Evolutionary conservation across 2,797 vertebrate species (phyloP).

Genomic region (Garrulus glandarius): DNA sequence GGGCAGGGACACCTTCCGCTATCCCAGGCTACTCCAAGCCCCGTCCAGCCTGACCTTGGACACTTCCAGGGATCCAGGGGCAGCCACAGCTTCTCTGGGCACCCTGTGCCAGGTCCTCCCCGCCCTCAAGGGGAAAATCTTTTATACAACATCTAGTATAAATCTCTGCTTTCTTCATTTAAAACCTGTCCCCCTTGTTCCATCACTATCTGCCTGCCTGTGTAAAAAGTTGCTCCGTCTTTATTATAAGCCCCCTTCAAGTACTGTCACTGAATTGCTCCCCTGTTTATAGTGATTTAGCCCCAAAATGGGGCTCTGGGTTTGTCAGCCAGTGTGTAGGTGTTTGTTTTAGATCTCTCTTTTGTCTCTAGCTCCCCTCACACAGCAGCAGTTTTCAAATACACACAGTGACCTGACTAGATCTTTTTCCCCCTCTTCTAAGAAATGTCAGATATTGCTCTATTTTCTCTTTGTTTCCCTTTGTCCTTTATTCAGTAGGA

Average conservation of each 20-base stretch:
- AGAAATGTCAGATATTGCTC: background rate
- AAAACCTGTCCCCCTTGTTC: fast-evolving
- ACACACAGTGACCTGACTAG: background rate
- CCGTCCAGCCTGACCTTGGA: fast-evolving
- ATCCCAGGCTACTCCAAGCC: fast-evolving
- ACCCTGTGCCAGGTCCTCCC: fast-evolving
- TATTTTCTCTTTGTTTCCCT: background rate
- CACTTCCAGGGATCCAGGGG: background rate
- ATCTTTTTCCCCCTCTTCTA: fast-evolving
- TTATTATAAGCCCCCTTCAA: fast-evolving
- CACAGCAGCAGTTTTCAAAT: background rate
- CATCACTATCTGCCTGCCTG: background rate
- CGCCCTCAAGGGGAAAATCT: background rate
- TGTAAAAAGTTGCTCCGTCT: background rate
- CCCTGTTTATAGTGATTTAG: background rate
- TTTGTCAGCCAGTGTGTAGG: background rate
- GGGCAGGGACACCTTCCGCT: background rate
- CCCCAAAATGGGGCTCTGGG: background rate
- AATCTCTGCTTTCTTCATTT: background rate
- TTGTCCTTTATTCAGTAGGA: background rate
- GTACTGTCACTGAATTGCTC: background rate
- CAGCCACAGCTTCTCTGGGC: background rate
- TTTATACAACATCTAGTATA: background rate
- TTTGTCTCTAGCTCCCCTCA: background rate
- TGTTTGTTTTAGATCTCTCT: background rate